Evolutionary conservation across 2,113 vertebrate genomes (phyloP).

Genomic region (Microcebus griseorufus): DNA sequence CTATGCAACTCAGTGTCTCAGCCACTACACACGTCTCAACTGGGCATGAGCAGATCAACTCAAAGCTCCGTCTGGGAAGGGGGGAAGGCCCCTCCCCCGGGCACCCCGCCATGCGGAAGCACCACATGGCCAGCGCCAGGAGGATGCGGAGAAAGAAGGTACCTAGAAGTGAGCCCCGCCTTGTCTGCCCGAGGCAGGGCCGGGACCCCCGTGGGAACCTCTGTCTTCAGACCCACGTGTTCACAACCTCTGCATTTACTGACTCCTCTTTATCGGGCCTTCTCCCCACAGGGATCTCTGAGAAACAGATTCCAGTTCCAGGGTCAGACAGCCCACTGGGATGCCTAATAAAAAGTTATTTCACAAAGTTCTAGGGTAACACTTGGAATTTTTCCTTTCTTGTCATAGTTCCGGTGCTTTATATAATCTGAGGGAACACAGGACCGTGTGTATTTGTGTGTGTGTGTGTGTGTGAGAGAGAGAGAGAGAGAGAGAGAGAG

Average conservation of each 20-base stretch:
- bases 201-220: not conserved
- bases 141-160: no score
- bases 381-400: not conserved
- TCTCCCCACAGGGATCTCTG: not conserved
- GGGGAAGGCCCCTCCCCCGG: rapidly evolving
- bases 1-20: rapidly evolving
- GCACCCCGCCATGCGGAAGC: rapidly evolving
- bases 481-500: not conserved
- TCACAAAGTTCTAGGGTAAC: not conserved
- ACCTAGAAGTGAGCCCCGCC: not conserved
- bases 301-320: not conserved
- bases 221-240: not conserved
- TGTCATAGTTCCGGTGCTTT: not conserved
- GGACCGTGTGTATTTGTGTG: not conserved
- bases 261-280: not conserved
- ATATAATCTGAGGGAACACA: not conserved
- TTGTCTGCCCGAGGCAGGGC: not conserved
- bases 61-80: not conserved
- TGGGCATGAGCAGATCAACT: no score
- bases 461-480: not conserved
- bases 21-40: not conserved
- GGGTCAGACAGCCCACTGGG: not conserved
- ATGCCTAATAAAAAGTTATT: not conserved
- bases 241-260: not conserved
- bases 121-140: rapidly evolving